Evolutionary conservation across 2,113 vertebrate species (phyloP).

Genomic region (Trichechus manatus): DNA sequence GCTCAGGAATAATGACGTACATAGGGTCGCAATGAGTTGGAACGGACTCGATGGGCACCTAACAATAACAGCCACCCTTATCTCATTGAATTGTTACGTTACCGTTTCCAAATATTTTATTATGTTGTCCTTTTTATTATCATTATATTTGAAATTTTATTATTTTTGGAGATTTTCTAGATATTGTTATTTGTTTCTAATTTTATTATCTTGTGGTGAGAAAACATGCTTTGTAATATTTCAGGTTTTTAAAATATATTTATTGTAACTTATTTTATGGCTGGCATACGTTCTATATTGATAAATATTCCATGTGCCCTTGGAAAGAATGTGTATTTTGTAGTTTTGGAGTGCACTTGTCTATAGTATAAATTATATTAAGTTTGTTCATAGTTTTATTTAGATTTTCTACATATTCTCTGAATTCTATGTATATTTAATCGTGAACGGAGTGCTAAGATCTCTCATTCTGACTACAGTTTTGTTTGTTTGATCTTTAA

Average conservation of each 20-base stretch:
- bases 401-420: not conserved
- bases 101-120: not conserved
- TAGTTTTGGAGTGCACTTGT: not conserved
- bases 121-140: not conserved
- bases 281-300: too few species aligned
- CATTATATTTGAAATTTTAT: not conserved
- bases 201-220: not conserved
- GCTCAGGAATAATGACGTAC: too few species aligned
- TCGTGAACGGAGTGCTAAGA: not conserved
- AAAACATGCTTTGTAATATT: not conserved
- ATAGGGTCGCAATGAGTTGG: too few species aligned
- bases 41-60: too few species aligned
- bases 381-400: not conserved
- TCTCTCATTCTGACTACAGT: not conserved
- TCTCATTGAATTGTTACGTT: not conserved
- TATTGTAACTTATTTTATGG: not conserved
- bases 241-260: not conserved
- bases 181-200: not conserved
- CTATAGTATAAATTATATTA: not conserved
- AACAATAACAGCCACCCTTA: not conserved
- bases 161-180: not conserved
- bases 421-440: not conserved
- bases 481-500: not conserved
- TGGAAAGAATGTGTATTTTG: too few species aligned
- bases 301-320: too few species aligned